These are phyloP conservation scores for Platyura marginata DNA, from an alignment of 1,140 invertebrate genomes.

Conservation along the genomic window DNA sequence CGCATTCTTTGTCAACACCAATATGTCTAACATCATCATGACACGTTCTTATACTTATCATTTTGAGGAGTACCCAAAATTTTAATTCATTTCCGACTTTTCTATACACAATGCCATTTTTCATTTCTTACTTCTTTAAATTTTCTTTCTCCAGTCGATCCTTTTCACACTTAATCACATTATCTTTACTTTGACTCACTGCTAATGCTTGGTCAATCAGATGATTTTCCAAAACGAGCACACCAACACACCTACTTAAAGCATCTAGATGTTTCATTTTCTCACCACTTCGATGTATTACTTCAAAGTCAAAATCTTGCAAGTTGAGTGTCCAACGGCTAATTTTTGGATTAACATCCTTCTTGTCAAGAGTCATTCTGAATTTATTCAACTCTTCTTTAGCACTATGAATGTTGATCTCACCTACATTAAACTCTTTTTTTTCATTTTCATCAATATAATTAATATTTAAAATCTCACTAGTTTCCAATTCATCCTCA, in stretches of 20 bases:
- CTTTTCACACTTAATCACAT: neutral
- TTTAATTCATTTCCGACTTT: neutral
- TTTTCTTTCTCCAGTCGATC: neutral
- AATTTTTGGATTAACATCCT: slow-evolving; percentile 12
- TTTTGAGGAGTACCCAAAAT: slow-evolving; percentile 9
- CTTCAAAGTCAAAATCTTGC: slow-evolving; percentile 13
- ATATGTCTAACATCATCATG: slow-evolving; percentile 9
- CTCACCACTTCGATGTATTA: slow-evolving; percentile 10
- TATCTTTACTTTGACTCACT: slow-evolving; percentile 4
- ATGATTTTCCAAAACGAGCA: neutral
- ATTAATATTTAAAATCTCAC: no score
- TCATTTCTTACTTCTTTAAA: slow-evolving; percentile 1
- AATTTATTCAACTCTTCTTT: no score
- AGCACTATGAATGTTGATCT: no score
- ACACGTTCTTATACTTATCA: slow-evolving; percentile 6
- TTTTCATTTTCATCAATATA: no score
- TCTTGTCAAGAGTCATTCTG: slow-evolving; percentile 13
- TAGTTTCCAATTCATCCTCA: no score
- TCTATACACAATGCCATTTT: slow-evolving; percentile 5
- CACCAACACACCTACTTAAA: slow-evolving; percentile 10
- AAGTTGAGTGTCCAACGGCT: slow-evolving; percentile 17
- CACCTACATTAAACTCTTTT: no score
- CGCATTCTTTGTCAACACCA: neutral
- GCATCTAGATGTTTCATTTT: slow-evolving; percentile 15
- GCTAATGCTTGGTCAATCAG: neutral